These are phyloP conservation scores for Alethe diademata DNA, from an alignment of 2,113 vertebrate species.

Conservation along the genomic window DNA sequence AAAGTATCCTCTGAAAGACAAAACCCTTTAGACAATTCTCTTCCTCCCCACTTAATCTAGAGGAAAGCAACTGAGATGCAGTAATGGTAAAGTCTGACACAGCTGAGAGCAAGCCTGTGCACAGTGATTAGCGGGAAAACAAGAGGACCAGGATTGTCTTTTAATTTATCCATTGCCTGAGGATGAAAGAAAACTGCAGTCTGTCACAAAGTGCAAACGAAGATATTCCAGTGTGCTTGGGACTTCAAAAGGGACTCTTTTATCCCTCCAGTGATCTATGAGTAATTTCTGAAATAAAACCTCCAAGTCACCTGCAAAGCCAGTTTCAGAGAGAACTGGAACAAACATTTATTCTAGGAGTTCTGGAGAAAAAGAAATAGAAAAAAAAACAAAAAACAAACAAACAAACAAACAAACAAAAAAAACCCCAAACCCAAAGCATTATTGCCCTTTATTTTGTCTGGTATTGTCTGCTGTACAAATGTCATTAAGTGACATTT, in stretches of 20 bases:
- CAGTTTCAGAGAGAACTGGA: not conserved
- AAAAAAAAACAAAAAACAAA: not conserved
- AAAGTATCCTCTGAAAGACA: not conserved
- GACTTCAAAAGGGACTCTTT: not conserved
- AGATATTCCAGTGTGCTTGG: not conserved
- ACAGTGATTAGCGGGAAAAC: not conserved
- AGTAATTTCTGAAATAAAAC: slow-evolving; percentile 42
- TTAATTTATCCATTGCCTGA: slow-evolving; percentile 36
- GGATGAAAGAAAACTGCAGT: slow-evolving; percentile 41
- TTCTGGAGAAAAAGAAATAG: not conserved
- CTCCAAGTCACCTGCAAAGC: slow-evolving; percentile 15
- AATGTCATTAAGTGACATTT: slow-evolving; percentile 65
- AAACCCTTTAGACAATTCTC: not conserved
- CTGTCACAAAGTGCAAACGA: slow-evolving; percentile 11
- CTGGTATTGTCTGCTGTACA: slow-evolving; percentile 29
- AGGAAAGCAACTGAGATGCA: not conserved
- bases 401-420: no score
- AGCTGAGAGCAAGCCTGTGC: not conserved
- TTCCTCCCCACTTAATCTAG: not conserved
- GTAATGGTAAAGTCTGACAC: not conserved
- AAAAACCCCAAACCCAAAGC: not conserved
- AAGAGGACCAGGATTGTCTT: not conserved
- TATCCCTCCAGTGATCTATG: not conserved
- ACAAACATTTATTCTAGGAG: slow-evolving; percentile 16
- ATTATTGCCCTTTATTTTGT: slow-evolving; percentile 33